Percentiles rank a stretch among this genome's conserved stretches.
These are phyloP conservation scores for Smutsia temminckii DNA, from an alignment of 2,797 vertebrate species.

Conservation along the genomic window DNA sequence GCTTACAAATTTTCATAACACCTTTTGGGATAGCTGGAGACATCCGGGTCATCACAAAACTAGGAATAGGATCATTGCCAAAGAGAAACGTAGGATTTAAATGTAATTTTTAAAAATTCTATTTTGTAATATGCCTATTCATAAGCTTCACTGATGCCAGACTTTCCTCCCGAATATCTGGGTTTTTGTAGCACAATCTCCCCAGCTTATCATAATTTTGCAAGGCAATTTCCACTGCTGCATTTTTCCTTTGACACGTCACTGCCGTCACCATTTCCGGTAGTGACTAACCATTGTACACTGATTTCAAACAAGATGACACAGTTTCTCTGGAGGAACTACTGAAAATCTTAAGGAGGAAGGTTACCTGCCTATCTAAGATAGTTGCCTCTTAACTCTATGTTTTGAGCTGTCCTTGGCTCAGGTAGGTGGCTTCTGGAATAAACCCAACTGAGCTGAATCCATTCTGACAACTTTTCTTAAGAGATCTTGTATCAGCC, in stretches of 20 bases:
- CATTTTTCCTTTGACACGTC: not conserved
- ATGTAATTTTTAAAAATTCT: not conserved
- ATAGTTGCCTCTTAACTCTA: not conserved
- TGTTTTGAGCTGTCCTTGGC: not conserved
- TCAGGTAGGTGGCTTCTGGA: not conserved
- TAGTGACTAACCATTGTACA: not conserved
- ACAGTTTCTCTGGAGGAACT: not conserved
- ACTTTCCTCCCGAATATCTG: not conserved
- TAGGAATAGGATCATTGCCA: not conserved
- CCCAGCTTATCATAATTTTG: conserved; percentile 36
- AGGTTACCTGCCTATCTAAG: not conserved
- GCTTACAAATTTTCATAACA: not conserved
- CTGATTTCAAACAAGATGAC: conserved; percentile 19
- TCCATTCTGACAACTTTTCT: not conserved
- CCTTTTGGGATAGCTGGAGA: not conserved
- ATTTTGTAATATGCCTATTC: not conserved
- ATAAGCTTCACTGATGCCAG: not conserved
- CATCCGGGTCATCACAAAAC: not conserved
- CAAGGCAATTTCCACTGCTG: not conserved
- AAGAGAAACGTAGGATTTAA: not conserved
- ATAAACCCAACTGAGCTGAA: not conserved
- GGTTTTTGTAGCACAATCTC: not conserved
- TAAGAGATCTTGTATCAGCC: not conserved
- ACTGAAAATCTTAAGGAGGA: not conserved
- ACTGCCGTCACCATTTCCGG: not conserved